Conservation (phyloP, 1,140 invertebrate genomes). For the Eriocheir sinensis region DNA sequence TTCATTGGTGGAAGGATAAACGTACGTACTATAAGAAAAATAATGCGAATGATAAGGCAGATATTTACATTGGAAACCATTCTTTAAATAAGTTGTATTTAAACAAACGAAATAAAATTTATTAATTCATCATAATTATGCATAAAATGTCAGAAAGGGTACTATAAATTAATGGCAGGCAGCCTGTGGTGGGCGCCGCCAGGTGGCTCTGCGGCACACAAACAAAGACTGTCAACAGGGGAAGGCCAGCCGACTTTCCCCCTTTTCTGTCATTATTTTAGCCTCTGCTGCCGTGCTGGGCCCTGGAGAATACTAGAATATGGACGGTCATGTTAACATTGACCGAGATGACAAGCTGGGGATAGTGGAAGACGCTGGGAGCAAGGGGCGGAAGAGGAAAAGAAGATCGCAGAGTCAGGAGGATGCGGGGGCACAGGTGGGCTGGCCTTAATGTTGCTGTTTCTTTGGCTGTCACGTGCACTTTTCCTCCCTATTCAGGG, state of each 20-base stretch:
- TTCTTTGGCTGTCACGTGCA: too few relatives aligned
- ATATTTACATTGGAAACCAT: neutral
- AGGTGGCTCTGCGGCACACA: constrained; percentile 36
- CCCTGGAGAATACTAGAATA: constrained; percentile 15
- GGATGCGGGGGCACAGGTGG: neutral
- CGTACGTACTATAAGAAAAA: too few relatives aligned
- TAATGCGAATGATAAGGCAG: neutral
- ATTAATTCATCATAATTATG: neutral
- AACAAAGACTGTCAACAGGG: constrained; percentile 25
- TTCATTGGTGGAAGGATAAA: too few relatives aligned
- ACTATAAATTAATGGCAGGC: neutral
- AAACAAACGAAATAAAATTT: neutral
- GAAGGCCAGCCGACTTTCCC: constrained; percentile 11
- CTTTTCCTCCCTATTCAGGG: too few relatives aligned
- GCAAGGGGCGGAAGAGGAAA: constrained; percentile 40
- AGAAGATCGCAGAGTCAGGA: constrained; percentile 59
- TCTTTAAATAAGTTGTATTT: neutral
- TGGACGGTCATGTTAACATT: constrained; percentile 65
- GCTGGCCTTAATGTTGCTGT: neutral
- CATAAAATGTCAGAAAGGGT: neutral
- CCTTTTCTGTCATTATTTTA: neutral
- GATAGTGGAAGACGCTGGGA: constrained; percentile 35
- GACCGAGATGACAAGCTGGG: constrained; percentile 59
- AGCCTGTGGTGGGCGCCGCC: neutral
- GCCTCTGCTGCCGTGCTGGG: neutral